phyloP scores from a whole-genome alignment of 2,888 invertebrate species.

The Rhimphoctona megacephalus region DNA sequence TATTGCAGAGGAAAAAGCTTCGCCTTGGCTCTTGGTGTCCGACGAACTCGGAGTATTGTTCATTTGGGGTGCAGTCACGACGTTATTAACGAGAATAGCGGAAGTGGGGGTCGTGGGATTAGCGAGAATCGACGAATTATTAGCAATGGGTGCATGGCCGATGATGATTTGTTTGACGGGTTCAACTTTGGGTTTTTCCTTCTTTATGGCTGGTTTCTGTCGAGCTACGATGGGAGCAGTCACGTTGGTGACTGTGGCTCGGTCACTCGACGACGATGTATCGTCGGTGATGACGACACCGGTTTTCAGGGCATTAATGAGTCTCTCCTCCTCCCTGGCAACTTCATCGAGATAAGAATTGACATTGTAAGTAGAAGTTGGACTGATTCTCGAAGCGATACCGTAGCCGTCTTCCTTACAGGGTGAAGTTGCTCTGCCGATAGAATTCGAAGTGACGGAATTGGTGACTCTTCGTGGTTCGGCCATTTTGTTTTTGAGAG shows the following conservation, averaged over 20 bases:
- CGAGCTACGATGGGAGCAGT: slow-evolving; percentile 60
- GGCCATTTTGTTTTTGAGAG: slow-evolving; percentile 87
- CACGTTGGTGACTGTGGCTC: not conserved
- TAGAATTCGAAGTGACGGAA: slow-evolving; percentile 67
- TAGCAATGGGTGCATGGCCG: slow-evolving; percentile 67
- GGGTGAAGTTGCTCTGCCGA: slow-evolving; percentile 43
- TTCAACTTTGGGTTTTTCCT: slow-evolving; percentile 81
- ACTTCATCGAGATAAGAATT: slow-evolving; percentile 88
- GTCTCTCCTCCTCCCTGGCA: slow-evolving; percentile 92
- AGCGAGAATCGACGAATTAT: slow-evolving; percentile 3
- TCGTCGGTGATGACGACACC: slow-evolving; percentile 88
- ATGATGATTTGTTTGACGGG: slow-evolving; percentile 79
- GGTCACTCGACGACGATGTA: slow-evolving; percentile 26
- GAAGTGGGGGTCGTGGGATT: slow-evolving; percentile 70
- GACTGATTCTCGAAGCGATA: slow-evolving; percentile 68
- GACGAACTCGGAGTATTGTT: slow-evolving; percentile 17
- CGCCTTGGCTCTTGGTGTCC: slow-evolving; percentile 75
- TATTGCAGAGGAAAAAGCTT: slow-evolving; percentile 82
- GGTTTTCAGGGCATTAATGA: slow-evolving; percentile 92
- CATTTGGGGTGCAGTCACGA: slow-evolving; percentile 38
- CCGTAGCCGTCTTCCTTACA: slow-evolving; percentile 70
- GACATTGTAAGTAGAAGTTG: slow-evolving; percentile 72
- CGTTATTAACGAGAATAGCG: slow-evolving; percentile 72
- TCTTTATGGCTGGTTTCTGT: slow-evolving; percentile 81
- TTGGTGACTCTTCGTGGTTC: slow-evolving; percentile 72